A percentile compares a stretch with the other conserved stretches of the same genome.
Evolutionary conservation across 2,797 vertebrate species (phyloP).

Genomic region (Natrix natrix): DNA sequence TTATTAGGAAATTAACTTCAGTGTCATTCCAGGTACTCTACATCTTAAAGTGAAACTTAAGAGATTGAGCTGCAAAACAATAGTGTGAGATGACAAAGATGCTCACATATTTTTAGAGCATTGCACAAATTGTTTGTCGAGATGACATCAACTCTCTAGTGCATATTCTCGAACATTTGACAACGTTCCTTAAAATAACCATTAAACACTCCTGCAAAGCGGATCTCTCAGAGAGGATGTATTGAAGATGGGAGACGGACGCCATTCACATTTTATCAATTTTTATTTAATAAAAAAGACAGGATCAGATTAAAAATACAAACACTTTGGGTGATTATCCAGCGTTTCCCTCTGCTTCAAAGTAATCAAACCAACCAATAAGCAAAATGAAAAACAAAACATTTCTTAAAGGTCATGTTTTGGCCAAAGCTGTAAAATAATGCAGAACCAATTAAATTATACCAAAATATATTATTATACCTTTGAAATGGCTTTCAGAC

Average conservation of each 20-base stretch:
- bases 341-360: constrained; percentile 67
- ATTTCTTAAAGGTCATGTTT: constrained; percentile 59
- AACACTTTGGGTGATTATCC: constrained; percentile 76
- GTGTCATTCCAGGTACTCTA: not conserved
- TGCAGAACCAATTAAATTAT: constrained; percentile 83
- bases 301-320: constrained; percentile 76
- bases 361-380: constrained; percentile 72
- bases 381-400: constrained; percentile 47
- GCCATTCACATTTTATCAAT: constrained; percentile 63
- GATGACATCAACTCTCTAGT: constrained; percentile 37
- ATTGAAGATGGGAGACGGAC: constrained; percentile 33
- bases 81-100: not conserved
- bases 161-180: constrained; percentile 39
- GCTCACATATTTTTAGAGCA: not conserved
- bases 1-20: not conserved
- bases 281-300: constrained; percentile 79
- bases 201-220: constrained; percentile 32
- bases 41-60: not conserved
- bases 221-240: constrained; percentile 27
- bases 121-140: not conserved
- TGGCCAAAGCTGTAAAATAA: constrained; percentile 74
- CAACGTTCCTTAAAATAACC: constrained; percentile 47
- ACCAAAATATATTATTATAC: constrained; percentile 87
- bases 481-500: constrained; percentile 95
- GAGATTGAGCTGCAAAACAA: not conserved